A percentile compares a stretch with the other conserved stretches of the same genome.
These are phyloP conservation scores for Callosobruchus maculatus DNA, from an alignment of 2,888 invertebrate genomes.

Conservation along the genomic window DNA sequence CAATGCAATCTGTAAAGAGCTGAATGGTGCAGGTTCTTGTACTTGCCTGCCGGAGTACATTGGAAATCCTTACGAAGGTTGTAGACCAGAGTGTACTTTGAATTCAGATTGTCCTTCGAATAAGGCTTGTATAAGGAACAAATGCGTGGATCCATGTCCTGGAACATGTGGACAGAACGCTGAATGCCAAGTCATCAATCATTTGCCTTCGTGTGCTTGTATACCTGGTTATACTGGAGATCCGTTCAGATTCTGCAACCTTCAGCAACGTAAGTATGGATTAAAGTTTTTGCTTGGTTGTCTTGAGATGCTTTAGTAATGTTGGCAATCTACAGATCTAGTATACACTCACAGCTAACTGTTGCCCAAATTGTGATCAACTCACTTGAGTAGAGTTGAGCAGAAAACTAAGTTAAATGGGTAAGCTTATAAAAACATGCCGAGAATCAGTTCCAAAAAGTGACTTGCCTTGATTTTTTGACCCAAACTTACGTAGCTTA, in stretches of 20 bases:
- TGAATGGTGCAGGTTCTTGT: constrained; percentile 63
- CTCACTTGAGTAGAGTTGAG: too few relatives aligned
- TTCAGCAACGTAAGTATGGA: constrained; percentile 4
- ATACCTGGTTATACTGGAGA: constrained; percentile 71
- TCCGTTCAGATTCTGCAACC: constrained; percentile 64
- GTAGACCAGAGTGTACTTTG: constrained; percentile 70
- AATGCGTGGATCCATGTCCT: constrained; percentile 74
- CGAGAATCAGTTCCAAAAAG: too few relatives aligned
- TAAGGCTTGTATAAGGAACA: constrained; percentile 67
- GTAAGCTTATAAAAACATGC: too few relatives aligned
- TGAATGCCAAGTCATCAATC: constrained; percentile 68
- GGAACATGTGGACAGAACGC: constrained; percentile 73
- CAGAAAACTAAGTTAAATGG: too few relatives aligned
- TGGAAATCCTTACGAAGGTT: constrained; percentile 75
- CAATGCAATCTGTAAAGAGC: constrained; percentile 67
- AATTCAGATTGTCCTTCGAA: constrained; percentile 71
- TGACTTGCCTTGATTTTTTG: too few relatives aligned
- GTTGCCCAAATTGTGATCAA: too few relatives aligned
- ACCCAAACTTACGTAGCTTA: too few relatives aligned
- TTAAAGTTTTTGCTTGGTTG: not conserved
- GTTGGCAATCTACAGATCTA: too few relatives aligned
- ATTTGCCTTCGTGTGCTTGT: constrained; percentile 68
- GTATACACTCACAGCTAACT: too few relatives aligned
- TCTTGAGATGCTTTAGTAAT: not conserved
- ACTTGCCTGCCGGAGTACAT: constrained; percentile 66